phyloP scores from a whole-genome alignment of 2,888 invertebrate genomes.

The Drosophila diplacantha region DNA sequence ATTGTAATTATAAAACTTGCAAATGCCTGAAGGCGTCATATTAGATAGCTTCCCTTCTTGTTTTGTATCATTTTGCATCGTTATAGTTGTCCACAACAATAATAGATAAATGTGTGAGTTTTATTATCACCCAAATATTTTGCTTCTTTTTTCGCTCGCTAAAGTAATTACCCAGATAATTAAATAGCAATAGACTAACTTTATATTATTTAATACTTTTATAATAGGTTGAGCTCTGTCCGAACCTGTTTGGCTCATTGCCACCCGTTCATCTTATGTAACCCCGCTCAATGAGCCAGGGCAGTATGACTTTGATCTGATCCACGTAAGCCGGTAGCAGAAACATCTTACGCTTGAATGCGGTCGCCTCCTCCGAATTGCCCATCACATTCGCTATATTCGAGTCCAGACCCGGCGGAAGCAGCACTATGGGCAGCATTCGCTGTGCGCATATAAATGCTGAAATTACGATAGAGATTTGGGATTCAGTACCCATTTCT shows the following conservation, averaged over 20 bases:
- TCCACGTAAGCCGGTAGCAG: constrained; percentile 65
- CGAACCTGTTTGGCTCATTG: constrained; percentile 10
- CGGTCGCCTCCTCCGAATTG: constrained; percentile 49
- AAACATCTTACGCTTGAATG: constrained; percentile 65
- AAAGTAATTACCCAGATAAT: background rate
- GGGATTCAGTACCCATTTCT: background rate
- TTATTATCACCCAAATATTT: background rate
- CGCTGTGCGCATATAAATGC: constrained; percentile 62
- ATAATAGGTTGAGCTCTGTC: background rate
- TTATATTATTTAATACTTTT: constrained; percentile 3
- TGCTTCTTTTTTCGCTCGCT: background rate
- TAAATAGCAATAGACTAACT: background rate
- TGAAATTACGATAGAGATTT: constrained; percentile 19
- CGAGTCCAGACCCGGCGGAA: constrained; percentile 65
- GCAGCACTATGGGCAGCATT: constrained; percentile 58
- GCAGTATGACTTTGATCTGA: constrained; percentile 67
- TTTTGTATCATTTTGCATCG: background rate
- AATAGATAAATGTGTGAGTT: background rate
- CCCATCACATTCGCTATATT: constrained; percentile 63
- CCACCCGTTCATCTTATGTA: constrained; percentile 42
- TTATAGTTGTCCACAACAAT: background rate
- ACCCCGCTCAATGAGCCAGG: constrained; percentile 70
- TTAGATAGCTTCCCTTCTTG: background rate
- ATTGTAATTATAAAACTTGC: too few relatives aligned
- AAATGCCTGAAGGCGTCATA: too few relatives aligned